Percentiles rank a stretch among this genome's conserved stretches.
Conservation (phyloP, 2,888 invertebrate genomes). For the Notocelia uddmanniana region DNA sequence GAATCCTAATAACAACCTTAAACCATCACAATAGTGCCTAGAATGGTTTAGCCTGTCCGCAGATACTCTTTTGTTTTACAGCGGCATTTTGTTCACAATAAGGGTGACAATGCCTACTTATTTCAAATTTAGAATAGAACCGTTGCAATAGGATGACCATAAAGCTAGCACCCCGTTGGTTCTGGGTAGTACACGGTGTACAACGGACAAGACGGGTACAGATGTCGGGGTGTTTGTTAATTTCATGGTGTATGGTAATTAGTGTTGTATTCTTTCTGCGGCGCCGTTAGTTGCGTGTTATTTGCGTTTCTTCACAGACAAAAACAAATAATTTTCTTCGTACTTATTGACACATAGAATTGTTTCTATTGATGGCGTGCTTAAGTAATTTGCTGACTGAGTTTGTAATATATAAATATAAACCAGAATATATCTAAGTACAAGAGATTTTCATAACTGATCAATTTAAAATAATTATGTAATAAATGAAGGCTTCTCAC, state of each 20-base stretch:
- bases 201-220: background rate
- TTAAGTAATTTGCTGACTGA: too few relatives aligned
- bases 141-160: conserved; percentile 29
- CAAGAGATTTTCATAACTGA: too few relatives aligned
- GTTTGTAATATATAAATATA: too few relatives aligned
- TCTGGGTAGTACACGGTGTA: conserved; percentile 10
- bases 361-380: background rate
- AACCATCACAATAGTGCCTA: background rate
- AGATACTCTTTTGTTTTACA: conserved; percentile 21
- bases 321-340: background rate
- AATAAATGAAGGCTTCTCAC: too few relatives aligned
- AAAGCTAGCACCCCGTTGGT: conserved; percentile 24
- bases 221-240: conserved; percentile 24
- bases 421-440: too few relatives aligned
- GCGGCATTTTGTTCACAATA: background rate
- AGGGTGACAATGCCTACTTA: conserved; percentile 30
- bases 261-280: background rate
- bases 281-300: conserved; percentile 24
- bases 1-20: background rate
- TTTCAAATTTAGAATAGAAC: conserved; percentile 22
- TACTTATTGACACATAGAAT: background rate
- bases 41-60: background rate
- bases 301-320: conserved; percentile 4
- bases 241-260: conserved; percentile 9
- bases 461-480: too few relatives aligned